Conservation (phyloP, 2,797 vertebrate genomes). For the Euthynnus affinis region DNA sequence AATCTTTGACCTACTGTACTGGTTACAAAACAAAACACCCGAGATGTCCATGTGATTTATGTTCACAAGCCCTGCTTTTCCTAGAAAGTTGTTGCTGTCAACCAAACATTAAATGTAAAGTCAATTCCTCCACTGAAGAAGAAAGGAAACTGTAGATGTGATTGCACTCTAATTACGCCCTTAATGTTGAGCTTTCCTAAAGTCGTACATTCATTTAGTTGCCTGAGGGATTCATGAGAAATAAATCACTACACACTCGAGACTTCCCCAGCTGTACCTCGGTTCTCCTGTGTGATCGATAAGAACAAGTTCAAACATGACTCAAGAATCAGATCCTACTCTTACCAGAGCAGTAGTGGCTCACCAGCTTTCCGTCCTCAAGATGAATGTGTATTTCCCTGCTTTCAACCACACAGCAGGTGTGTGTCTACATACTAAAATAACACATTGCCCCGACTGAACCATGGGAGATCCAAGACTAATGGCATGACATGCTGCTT, state of each 20-base stretch:
- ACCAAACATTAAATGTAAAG: not conserved
- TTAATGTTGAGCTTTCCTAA: not conserved
- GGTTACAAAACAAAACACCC: slow-evolving; percentile 7
- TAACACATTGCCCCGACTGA: not conserved
- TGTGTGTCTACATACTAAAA: slow-evolving; percentile 10
- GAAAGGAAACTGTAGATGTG: not conserved
- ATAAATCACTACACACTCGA: not conserved
- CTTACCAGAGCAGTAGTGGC: not conserved
- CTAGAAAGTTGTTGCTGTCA: slow-evolving; percentile 5
- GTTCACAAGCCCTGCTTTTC: slow-evolving; percentile 6
- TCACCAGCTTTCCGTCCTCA: slow-evolving; percentile 1
- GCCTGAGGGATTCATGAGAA: not conserved
- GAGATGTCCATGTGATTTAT: slow-evolving; percentile 26
- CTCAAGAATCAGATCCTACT: not conserved
- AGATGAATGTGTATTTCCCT: not conserved
- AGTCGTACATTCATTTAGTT: not conserved
- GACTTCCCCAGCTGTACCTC: too few species aligned
- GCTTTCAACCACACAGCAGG: slow-evolving; percentile 6
- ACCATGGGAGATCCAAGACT: not conserved
- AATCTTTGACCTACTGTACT: slow-evolving; percentile 20
- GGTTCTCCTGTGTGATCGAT: not conserved
- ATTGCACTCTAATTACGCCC: too few species aligned
- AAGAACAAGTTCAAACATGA: not conserved
- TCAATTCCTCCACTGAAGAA: too few species aligned
- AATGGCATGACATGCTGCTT: not conserved